Evolutionary conservation across 1,140 invertebrate species (phyloP).

Genomic region (Drosophila pruinosa): DNA sequence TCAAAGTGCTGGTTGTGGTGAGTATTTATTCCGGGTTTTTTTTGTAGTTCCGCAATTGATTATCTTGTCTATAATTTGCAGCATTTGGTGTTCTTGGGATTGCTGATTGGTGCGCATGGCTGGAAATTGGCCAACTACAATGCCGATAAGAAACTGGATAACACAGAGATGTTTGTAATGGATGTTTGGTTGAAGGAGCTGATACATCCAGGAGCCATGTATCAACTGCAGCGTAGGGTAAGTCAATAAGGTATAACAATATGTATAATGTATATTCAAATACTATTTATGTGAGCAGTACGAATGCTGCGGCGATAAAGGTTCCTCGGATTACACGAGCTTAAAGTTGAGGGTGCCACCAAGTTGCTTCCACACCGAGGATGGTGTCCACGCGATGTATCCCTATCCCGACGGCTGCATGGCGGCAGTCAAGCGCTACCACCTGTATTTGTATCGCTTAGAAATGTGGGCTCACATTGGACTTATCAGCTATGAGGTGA

Average conservation of each 20-base stretch:
- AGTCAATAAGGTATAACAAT: background rate
- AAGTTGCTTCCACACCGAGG: slow-evolving; percentile 65
- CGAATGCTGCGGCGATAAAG: slow-evolving; percentile 65
- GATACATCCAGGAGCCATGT: slow-evolving; percentile 60
- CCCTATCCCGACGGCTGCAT: slow-evolving; percentile 72
- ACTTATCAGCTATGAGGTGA: slow-evolving; percentile 71
- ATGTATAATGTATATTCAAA: background rate
- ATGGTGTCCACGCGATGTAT: slow-evolving; percentile 59
- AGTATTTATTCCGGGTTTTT: background rate
- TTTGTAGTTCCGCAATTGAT: too few species aligned
- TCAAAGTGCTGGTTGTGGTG: slow-evolving; percentile 69
- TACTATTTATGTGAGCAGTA: slow-evolving; percentile 36
- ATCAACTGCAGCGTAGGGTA: slow-evolving; percentile 54
- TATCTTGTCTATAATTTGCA: slow-evolving; percentile 10
- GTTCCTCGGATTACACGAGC: slow-evolving; percentile 55
- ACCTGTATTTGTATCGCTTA: slow-evolving; percentile 59
- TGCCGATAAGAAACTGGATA: slow-evolving; percentile 50
- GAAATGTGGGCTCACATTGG: slow-evolving; percentile 63
- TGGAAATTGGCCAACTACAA: slow-evolving; percentile 69
- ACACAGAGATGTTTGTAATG: slow-evolving; percentile 60
- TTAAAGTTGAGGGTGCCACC: slow-evolving; percentile 50
- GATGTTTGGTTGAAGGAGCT: slow-evolving; percentile 68
- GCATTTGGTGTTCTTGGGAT: slow-evolving; percentile 54
- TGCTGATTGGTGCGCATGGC: slow-evolving; percentile 58
- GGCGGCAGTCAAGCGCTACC: slow-evolving; percentile 53